Conservation (phyloP, 2,113 vertebrate genomes). For the Poecilia latipinna region DNA sequence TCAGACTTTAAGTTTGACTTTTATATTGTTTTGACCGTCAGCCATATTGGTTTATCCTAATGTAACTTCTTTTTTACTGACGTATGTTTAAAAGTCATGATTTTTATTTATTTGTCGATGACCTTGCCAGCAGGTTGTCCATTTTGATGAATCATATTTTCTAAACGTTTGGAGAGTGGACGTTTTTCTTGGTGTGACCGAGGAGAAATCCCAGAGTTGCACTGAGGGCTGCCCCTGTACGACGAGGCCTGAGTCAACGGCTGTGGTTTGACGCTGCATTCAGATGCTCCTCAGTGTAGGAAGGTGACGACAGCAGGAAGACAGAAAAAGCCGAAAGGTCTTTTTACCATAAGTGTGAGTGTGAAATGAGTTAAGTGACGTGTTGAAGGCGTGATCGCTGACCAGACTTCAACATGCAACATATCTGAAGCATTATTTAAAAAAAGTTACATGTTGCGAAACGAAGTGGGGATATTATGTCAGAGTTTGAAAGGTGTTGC, state of each 20-base stretch:
- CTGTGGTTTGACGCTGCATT: not conserved
- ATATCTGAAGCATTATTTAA: not conserved
- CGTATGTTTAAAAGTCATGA: too few relatives aligned
- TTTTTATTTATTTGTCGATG: too few relatives aligned
- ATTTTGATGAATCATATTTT: constrained; percentile 33
- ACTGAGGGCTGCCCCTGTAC: not conserved
- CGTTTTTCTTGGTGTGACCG: not conserved
- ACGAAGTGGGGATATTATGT: too few relatives aligned
- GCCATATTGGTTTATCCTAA: too few relatives aligned
- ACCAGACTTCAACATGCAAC: not conserved
- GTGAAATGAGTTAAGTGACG: not conserved
- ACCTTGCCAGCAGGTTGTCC: too few relatives aligned
- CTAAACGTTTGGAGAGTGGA: constrained; percentile 2
- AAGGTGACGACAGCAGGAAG: not conserved
- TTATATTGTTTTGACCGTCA: too few relatives aligned
- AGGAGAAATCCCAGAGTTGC: not conserved
- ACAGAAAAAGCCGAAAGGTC: not conserved
- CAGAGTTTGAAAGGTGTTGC: too few relatives aligned
- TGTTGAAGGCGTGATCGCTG: not conserved
- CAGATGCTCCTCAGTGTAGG: not conserved
- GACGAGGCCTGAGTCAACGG: not conserved
- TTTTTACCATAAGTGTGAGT: not conserved
- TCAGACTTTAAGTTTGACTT: too few relatives aligned
- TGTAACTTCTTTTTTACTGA: too few relatives aligned
- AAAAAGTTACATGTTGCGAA: not conserved